Evolutionary conservation across 2,797 vertebrate species (phyloP).

Genomic region (Muscicapa comitata): DNA sequence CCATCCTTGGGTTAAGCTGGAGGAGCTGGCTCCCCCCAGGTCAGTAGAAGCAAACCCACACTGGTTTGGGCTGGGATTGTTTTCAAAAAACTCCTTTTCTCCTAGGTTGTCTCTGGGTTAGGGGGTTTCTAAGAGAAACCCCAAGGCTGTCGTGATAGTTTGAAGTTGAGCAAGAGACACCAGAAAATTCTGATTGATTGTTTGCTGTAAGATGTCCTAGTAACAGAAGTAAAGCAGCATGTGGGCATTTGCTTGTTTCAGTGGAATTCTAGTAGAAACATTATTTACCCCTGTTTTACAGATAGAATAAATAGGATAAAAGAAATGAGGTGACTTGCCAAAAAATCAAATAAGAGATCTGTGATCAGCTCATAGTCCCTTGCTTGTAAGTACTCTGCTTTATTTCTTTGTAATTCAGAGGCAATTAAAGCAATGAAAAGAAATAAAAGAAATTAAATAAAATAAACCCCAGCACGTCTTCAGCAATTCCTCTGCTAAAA

Average conservation of each 20-base stretch:
- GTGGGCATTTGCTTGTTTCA: not conserved
- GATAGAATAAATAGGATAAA: not conserved
- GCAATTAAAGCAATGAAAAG: not conserved
- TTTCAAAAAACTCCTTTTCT: not conserved
- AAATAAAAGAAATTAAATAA: not conserved
- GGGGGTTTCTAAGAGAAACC: not conserved
- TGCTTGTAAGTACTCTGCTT: not conserved
- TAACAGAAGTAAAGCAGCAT: not conserved
- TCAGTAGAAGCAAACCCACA: not conserved
- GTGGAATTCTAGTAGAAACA: not conserved
- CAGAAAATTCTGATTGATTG: not conserved
- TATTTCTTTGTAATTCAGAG: constrained; percentile 9
- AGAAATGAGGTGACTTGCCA: not conserved
- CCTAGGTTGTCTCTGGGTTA: not conserved
- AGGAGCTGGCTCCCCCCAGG: not conserved
- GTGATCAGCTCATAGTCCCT: not conserved
- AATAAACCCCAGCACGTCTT: not conserved
- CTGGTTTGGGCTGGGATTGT: not conserved
- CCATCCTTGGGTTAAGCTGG: not conserved
- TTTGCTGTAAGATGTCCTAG: not conserved
- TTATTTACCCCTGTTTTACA: not conserved
- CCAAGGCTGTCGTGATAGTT: not conserved
- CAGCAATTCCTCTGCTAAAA: not conserved
- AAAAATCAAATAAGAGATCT: not conserved
- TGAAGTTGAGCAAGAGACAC: not conserved